These are phyloP conservation scores for Syngnathus typhle DNA, from an alignment of 2,113 vertebrate species.

Conservation along the genomic window DNA sequence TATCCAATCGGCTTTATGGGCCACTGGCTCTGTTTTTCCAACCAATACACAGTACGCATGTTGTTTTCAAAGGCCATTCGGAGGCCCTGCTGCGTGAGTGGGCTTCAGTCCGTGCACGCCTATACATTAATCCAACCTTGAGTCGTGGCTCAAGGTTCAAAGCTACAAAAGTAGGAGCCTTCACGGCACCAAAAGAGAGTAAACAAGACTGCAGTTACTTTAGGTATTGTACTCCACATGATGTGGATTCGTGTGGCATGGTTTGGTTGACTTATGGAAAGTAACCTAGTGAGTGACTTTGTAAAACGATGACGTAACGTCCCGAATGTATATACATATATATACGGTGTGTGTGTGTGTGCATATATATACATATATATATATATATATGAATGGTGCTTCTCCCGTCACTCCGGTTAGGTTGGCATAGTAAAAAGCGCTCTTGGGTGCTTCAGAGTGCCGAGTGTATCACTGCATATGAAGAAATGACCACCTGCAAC, in stretches of 20 bases:
- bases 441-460: too few relatives aligned
- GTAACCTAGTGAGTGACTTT: constrained; percentile 2
- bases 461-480: too few relatives aligned
- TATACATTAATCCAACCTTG: neutral
- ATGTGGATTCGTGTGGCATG: neutral
- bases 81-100: neutral
- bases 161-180: neutral
- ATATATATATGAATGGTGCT: too few relatives aligned
- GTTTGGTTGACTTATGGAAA: neutral
- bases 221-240: neutral
- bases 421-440: too few relatives aligned
- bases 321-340: constrained; percentile 1
- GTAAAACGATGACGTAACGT: constrained; percentile 23
- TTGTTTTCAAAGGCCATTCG: neutral
- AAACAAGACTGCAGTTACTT: neutral
- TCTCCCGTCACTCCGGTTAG: too few relatives aligned
- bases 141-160: neutral
- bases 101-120: neutral
- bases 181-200: neutral
- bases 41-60: neutral
- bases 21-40: neutral
- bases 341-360: constrained; percentile 2
- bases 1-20: neutral
- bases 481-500: too few relatives aligned
- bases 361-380: too few relatives aligned